These are phyloP conservation scores for Myodes glareolus DNA, from an alignment of 2,113 vertebrate genomes.

Conservation along the genomic window DNA sequence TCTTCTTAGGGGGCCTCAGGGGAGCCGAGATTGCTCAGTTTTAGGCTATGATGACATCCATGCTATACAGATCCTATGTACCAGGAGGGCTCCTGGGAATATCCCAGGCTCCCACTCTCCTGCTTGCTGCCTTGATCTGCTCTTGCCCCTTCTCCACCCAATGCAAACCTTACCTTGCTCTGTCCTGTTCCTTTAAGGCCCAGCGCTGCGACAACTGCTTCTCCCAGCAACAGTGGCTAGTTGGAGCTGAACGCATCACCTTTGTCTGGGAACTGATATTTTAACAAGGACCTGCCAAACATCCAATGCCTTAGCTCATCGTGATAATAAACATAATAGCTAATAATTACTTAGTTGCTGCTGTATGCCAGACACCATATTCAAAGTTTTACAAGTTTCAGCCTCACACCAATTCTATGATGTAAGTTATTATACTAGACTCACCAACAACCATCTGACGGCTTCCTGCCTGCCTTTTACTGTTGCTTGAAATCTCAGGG, in stretches of 20 bases:
- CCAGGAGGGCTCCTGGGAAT: background rate
- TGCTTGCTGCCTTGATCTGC: no score
- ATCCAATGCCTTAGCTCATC: constrained; percentile 17
- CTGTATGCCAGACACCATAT: constrained; percentile 14
- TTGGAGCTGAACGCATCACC: background rate
- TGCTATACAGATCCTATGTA: background rate
- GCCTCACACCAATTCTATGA: constrained; percentile 38
- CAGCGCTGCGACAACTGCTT: background rate
- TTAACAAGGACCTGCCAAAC: constrained; percentile 31
- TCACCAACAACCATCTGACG: background rate
- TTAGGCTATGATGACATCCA: background rate
- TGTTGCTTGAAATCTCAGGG: constrained; percentile 4
- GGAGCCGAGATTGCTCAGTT: background rate
- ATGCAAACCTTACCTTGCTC: background rate
- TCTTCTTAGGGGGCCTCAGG: background rate
- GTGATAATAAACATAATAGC: constrained; percentile 50
- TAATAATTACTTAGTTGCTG: constrained; percentile 49
- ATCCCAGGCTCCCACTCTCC: background rate
- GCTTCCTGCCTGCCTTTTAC: background rate
- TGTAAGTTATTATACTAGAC: constrained; percentile 25
- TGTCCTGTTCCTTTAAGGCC: background rate
- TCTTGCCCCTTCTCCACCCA: background rate
- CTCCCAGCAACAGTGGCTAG: background rate
- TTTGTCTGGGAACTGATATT: background rate
- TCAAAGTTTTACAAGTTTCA: constrained; percentile 49